Conservation (phyloP, 2,113 vertebrate species). For the Mesembrinibis cayennensis region DNA sequence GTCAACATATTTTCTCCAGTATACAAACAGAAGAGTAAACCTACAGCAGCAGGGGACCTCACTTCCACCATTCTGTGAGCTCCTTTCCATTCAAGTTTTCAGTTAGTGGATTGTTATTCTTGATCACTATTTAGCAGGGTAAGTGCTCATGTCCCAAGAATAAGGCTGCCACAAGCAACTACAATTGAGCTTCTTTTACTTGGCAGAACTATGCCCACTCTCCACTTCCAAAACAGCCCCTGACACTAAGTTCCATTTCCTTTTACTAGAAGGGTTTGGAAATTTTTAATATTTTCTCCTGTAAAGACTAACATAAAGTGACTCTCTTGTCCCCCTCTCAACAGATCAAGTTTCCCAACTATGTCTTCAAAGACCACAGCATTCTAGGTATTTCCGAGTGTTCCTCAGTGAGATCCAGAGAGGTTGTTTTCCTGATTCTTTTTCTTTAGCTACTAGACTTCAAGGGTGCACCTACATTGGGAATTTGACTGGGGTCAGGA, state of each 20-base stretch:
- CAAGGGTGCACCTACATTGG: background rate
- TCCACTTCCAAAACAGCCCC: background rate
- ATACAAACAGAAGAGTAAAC: background rate
- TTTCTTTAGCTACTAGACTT: background rate
- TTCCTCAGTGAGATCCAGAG: background rate
- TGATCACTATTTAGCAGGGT: background rate
- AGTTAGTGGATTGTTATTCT: background rate
- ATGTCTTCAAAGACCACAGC: background rate
- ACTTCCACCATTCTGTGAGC: background rate
- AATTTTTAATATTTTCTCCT: background rate
- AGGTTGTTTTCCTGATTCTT: background rate
- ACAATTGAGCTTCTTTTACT: background rate
- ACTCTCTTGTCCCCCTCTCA: background rate
- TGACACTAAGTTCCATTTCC: background rate
- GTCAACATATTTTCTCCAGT: background rate
- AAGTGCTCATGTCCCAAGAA: background rate
- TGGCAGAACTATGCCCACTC: background rate
- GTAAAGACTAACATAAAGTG: background rate
- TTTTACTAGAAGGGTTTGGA: background rate
- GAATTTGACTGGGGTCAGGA: background rate
- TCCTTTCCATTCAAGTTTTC: background rate
- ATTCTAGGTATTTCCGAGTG: background rate
- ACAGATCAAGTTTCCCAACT: background rate
- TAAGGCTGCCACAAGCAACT: background rate
- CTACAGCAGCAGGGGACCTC: accelerated